These are phyloP conservation scores for Linyphia triangularis DNA, from an alignment of 2,888 invertebrate genomes.

Conservation along the genomic window DNA sequence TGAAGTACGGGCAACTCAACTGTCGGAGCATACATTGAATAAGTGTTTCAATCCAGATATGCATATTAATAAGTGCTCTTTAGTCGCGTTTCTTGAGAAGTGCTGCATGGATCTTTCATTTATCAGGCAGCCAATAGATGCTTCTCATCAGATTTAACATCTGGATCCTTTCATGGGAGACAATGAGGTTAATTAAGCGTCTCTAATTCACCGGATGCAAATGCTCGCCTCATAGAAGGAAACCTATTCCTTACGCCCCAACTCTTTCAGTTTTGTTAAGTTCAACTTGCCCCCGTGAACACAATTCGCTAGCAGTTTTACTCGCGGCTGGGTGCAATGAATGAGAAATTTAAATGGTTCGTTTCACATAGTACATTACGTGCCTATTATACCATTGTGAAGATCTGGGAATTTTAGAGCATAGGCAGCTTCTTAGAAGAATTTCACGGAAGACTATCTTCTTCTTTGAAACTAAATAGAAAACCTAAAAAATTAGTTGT, in stretches of 20 bases:
- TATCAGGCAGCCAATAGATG: conserved; percentile 46
- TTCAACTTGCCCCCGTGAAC: conserved; percentile 35
- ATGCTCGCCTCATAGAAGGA: conserved; percentile 47
- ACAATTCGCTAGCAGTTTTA: conserved; percentile 43
- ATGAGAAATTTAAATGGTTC: conserved; percentile 22
- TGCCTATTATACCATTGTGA: not conserved
- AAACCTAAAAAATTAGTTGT: not conserved
- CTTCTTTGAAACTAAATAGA: not conserved
- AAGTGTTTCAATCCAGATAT: conserved; percentile 45
- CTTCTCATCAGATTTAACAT: conserved; percentile 52
- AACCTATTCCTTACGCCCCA: conserved; percentile 62
- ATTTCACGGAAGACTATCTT: not conserved
- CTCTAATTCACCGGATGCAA: conserved; percentile 53
- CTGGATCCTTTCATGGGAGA: conserved; percentile 60
- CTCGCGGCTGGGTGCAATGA: conserved; percentile 28
- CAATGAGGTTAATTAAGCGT: conserved; percentile 61
- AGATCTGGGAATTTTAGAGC: not conserved
- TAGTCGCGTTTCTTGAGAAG: not conserved
- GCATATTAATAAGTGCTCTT: conserved; percentile 53
- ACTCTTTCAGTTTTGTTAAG: conserved; percentile 25
- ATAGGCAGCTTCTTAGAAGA: not conserved
- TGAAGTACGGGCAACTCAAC: not conserved
- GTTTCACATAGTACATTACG: not conserved
- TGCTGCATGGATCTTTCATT: conserved; percentile 42
- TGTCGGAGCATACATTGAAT: not conserved